These are phyloP conservation scores for Holotrichia oblita DNA, from an alignment of 1,140 invertebrate species.

Conservation along the genomic window DNA sequence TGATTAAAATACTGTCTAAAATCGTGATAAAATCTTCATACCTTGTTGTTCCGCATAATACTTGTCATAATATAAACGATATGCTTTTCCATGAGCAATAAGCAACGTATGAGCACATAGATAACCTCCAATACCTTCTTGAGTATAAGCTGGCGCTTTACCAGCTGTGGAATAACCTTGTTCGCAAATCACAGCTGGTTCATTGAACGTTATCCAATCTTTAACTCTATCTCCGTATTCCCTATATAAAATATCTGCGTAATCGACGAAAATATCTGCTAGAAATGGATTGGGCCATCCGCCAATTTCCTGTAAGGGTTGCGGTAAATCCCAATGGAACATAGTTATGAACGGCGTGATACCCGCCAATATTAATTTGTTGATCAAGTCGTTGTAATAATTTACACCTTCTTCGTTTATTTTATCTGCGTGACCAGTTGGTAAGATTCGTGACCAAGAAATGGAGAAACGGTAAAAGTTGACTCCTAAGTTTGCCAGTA, in stretches of 20 bases:
- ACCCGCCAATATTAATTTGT: conserved; percentile 65
- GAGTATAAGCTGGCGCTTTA: conserved; percentile 51
- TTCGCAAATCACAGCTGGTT: conserved; percentile 62
- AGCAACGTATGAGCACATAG: conserved; percentile 52
- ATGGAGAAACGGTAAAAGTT: conserved; percentile 68
- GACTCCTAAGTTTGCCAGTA: conserved; percentile 63
- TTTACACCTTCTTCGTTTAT: conserved; percentile 69
- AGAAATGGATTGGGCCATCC: conserved; percentile 71
- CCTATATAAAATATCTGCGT: conserved; percentile 67
- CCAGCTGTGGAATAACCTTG: conserved; percentile 48
- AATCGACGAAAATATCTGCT: conserved; percentile 69
- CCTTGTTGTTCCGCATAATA: conserved; percentile 50
- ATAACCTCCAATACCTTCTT: conserved; percentile 52
- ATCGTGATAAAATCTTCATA: background rate
- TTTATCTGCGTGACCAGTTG: conserved; percentile 57
- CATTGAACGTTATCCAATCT: conserved; percentile 77
- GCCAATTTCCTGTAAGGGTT: conserved; percentile 71
- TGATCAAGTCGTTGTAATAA: conserved; percentile 73
- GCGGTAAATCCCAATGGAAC: conserved; percentile 65
- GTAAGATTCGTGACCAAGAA: conserved; percentile 65
- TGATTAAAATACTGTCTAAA: too few species aligned
- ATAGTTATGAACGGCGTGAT: conserved; percentile 70
- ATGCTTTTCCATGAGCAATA: conserved; percentile 53
- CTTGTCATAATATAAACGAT: conserved; percentile 51
- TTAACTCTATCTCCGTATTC: conserved; percentile 70